A percentile compares a stretch with the other conserved stretches of the same genome.
phyloP scores from a whole-genome alignment of 2,888 invertebrate genomes.

The Acleris sparsana region DNA sequence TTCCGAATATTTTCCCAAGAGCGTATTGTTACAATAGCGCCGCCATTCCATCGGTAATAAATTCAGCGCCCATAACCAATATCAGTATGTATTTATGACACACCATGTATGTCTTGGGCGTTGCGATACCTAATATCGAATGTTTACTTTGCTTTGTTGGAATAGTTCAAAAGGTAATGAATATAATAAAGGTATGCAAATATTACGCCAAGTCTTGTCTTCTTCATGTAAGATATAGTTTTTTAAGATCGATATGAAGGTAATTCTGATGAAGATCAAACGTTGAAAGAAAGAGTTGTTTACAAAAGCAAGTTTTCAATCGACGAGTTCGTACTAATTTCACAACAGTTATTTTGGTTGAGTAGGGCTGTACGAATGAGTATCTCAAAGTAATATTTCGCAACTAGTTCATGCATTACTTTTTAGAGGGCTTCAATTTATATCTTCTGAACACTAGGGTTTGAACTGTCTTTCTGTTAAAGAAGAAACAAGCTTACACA shows the following conservation, averaged over 20 bases:
- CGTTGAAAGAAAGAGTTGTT: background rate
- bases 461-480: too few species aligned
- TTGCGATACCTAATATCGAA: conserved; percentile 24
- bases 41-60: background rate
- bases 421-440: background rate
- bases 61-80: too few species aligned
- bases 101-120: too few species aligned
- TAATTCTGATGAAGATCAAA: conserved; percentile 9
- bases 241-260: background rate
- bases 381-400: background rate
- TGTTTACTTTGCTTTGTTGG: conserved; percentile 19
- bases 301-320: conserved; percentile 2
- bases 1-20: conserved; percentile 32
- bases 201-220: background rate
- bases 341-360: conserved; percentile 1
- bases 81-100: too few species aligned
- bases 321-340: conserved; percentile 2
- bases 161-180: background rate
- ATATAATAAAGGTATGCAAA: background rate
- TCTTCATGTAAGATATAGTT: background rate
- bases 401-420: background rate
- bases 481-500: too few species aligned
- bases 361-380: background rate
- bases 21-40: conserved; percentile 29
- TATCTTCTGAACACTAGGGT: background rate